phyloP scores from a whole-genome alignment of 2,797 vertebrate species.

The Gambelia wislizenii region DNA sequence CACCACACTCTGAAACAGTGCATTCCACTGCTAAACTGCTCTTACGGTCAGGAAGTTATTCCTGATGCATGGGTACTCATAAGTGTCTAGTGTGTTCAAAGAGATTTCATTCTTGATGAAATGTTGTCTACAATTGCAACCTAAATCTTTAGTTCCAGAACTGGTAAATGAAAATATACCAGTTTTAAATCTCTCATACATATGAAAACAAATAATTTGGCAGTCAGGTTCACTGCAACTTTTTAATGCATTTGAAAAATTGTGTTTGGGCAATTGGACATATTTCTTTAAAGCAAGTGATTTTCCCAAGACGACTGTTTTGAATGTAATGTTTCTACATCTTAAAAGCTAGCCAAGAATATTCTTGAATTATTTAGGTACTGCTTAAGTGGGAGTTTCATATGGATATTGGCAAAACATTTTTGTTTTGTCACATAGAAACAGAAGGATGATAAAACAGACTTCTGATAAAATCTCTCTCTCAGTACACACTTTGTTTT shows the following conservation, averaged over 20 bases:
- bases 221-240: background rate
- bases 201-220: background rate
- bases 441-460: background rate
- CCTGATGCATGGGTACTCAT: too few species aligned
- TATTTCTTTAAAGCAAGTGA: background rate
- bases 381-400: constrained; percentile 4
- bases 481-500: background rate
- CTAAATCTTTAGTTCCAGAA: background rate
- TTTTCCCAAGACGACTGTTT: background rate
- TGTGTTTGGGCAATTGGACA: background rate
- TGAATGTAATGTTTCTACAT: background rate
- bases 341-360: background rate
- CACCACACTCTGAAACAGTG: too few species aligned
- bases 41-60: too few species aligned
- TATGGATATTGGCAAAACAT: background rate
- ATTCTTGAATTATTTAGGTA: background rate
- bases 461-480: background rate
- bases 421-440: background rate
- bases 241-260: background rate
- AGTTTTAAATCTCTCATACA: background rate
- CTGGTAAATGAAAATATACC: background rate
- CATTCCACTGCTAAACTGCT: too few species aligned
- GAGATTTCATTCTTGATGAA: background rate
- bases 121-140: background rate
- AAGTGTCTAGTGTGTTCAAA: background rate